Percentiles rank a stretch among this genome's conserved stretches.
These are phyloP conservation scores for Gymnothorax javanicus DNA, from an alignment of 2,797 vertebrate genomes.

Conservation along the genomic window DNA sequence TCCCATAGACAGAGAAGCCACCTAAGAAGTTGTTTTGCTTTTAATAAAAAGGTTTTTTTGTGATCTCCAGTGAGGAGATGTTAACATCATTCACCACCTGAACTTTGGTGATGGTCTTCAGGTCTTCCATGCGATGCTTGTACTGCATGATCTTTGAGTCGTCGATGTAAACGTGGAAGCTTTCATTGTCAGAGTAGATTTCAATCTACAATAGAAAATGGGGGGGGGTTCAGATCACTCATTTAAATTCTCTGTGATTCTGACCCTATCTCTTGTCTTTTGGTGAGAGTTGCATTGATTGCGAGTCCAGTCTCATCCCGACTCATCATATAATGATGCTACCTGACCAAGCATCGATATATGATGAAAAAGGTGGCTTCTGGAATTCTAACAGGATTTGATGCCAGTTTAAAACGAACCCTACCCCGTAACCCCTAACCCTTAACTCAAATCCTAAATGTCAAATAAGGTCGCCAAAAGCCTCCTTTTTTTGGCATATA, in stretches of 20 bases:
- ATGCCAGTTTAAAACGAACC: too few relatives aligned
- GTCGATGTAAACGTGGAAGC: conserved; percentile 74
- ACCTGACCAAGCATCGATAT: too few relatives aligned
- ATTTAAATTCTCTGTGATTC: not conserved
- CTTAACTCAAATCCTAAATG: too few relatives aligned
- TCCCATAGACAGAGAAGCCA: not conserved
- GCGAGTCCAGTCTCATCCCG: too few relatives aligned
- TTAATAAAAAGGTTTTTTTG: conserved; percentile 58
- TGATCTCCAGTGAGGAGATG: conserved; percentile 75
- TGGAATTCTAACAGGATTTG: too few relatives aligned
- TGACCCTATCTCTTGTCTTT: not conserved
- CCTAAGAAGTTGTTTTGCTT: not conserved
- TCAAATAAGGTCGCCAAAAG: too few relatives aligned
- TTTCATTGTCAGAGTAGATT: conserved; percentile 72
- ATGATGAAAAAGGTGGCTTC: too few relatives aligned
- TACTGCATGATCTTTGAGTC: conserved; percentile 72
- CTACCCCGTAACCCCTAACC: too few relatives aligned
- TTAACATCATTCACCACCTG: conserved; percentile 72
- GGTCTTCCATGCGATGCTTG: conserved; percentile 68
- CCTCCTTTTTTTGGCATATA: too few relatives aligned
- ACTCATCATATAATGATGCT: too few relatives aligned
- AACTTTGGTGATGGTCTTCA: conserved; percentile 71
- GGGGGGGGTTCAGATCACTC: not conserved
- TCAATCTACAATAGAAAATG: conserved; percentile 66
- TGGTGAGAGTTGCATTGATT: too few relatives aligned